Evolutionary conservation across 1,140 invertebrate species (phyloP).

Genomic region (Drosophila truncata): DNA sequence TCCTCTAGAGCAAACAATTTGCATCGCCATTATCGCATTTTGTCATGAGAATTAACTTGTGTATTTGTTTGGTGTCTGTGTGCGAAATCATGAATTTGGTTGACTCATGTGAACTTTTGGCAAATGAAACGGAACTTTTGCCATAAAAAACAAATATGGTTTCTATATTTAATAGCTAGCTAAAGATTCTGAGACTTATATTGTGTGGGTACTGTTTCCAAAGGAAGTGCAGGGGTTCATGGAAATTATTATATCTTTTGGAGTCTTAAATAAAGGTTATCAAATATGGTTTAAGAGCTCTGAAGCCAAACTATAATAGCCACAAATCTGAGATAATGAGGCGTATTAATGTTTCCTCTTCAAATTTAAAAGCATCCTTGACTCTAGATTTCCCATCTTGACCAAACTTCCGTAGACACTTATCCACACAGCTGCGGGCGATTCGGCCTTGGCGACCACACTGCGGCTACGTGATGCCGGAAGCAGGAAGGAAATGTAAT

Average conservation of each 20-base stretch:
- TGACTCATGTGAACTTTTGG: not conserved
- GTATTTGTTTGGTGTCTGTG: constrained; percentile 17
- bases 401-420: constrained; percentile 24
- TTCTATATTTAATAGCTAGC: not conserved
- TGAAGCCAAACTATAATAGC: not conserved
- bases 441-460: constrained; percentile 25
- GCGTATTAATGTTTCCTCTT: not conserved
- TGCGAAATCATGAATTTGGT: constrained; percentile 13
- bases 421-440: constrained; percentile 15
- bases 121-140: not conserved
- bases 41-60: constrained; percentile 45
- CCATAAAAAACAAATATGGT: not conserved
- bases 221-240: not conserved
- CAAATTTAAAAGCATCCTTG: not conserved
- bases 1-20: constrained; percentile 50
- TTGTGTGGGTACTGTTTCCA: too few species aligned
- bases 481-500: constrained; percentile 75
- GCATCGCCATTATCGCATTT: constrained; percentile 58
- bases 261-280: too few species aligned
- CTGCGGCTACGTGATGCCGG: constrained; percentile 75
- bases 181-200: not conserved
- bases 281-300: not conserved
- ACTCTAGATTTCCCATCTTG: constrained; percentile 27
- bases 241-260: not conserved
- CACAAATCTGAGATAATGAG: not conserved